These are phyloP conservation scores for Leguminivora glycinivorella DNA, from an alignment of 1,140 invertebrate genomes.

Conservation along the genomic window DNA sequence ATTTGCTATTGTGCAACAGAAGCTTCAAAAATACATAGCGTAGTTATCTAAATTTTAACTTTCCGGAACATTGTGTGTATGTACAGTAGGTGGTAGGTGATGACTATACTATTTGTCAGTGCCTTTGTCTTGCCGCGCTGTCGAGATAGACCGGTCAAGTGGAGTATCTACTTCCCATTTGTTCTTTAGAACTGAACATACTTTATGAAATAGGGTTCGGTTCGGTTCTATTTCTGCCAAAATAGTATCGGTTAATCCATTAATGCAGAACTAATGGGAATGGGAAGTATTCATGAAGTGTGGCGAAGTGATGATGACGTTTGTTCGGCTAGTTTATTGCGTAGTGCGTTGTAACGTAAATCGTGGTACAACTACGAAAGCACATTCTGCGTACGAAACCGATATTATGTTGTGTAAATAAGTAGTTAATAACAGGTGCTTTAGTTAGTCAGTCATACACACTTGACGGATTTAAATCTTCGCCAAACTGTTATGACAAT, in stretches of 20 bases:
- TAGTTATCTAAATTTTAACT: too few relatives aligned
- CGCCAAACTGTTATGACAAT: too few relatives aligned
- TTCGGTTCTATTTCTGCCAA: too few relatives aligned
- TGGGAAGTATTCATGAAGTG: not conserved
- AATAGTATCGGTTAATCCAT: not conserved
- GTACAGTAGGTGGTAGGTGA: not conserved
- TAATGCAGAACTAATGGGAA: constrained; percentile 5
- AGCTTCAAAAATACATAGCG: too few relatives aligned
- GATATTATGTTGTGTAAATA: not conserved
- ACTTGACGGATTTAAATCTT: not conserved
- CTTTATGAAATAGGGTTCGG: not conserved
- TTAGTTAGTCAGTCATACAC: too few relatives aligned
- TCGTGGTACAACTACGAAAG: not conserved
- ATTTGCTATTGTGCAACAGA: too few relatives aligned
- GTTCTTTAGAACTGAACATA: not conserved
- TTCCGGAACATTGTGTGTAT: not conserved
- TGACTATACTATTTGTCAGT: constrained; percentile 2
- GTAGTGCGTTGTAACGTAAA: not conserved
- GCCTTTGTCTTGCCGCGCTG: constrained; percentile 3
- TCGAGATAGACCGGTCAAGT: not conserved
- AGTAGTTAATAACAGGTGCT: not conserved
- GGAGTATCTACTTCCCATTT: not conserved
- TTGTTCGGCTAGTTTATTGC: not conserved
- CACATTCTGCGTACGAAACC: too few relatives aligned
- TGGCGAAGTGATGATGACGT: not conserved